Conservation (phyloP, 2,797 vertebrate species). For the Danionella dracula region DNA sequence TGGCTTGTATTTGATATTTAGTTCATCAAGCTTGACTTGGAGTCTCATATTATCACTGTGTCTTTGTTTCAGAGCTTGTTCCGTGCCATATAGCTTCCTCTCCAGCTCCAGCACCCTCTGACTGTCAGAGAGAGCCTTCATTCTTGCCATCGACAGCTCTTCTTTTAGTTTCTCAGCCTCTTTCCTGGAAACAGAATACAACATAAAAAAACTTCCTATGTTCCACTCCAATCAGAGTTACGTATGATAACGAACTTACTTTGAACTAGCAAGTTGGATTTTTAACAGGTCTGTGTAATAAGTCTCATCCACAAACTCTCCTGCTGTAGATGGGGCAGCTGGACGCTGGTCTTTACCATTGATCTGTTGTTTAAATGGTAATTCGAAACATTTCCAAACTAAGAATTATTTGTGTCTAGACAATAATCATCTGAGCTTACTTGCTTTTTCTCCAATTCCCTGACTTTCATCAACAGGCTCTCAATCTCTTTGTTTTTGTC, state of each 20-base stretch:
- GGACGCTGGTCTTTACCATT: conserved; percentile 53
- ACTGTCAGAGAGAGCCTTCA: conserved; percentile 92
- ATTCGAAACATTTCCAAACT: background rate
- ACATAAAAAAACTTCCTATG: background rate
- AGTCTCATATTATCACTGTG: conserved; percentile 88
- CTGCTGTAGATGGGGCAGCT: conserved; percentile 26
- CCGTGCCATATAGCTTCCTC: conserved; percentile 83
- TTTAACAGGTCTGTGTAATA: conserved; percentile 89
- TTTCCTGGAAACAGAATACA: conserved; percentile 68
- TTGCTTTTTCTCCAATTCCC: conserved; percentile 82
- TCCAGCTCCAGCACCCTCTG: conserved; percentile 88
- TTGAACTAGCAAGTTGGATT: conserved; percentile 82
- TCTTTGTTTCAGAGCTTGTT: conserved; percentile 76
- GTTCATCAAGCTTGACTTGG: conserved; percentile 79
- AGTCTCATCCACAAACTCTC: conserved; percentile 55
- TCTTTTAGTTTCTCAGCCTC: conserved; percentile 77
- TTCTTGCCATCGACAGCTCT: conserved; percentile 87
- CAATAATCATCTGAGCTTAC: conserved; percentile 50
- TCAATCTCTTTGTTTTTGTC: conserved; percentile 92
- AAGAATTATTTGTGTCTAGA: background rate
- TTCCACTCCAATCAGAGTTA: background rate
- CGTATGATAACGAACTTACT: conserved; percentile 65
- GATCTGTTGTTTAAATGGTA: background rate
- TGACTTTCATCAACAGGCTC: conserved; percentile 81
- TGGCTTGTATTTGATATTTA: conserved; percentile 88